Percentiles rank a stretch among this genome's conserved stretches.
phyloP scores from a whole-genome alignment of 1,140 invertebrate species.

The Euborellia annulipes region DNA sequence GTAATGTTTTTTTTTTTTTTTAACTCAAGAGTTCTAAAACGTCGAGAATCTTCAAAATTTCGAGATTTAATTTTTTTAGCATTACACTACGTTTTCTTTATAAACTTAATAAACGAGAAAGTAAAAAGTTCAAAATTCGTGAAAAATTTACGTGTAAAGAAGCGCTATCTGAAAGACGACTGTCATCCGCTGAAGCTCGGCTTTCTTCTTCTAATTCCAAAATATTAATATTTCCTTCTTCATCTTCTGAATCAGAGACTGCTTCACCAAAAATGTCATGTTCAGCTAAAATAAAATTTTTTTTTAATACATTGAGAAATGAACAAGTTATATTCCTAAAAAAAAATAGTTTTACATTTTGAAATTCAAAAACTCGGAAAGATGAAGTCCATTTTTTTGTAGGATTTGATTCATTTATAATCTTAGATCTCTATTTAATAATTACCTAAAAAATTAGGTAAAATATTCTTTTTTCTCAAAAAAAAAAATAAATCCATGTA shows the following conservation, averaged over 20 bases:
- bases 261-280: constrained; percentile 80
- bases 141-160: constrained; percentile 36
- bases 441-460: no score
- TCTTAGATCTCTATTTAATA: no score
- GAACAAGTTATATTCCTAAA: constrained; percentile 4
- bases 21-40: background rate
- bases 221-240: constrained; percentile 53
- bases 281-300: constrained; percentile 34
- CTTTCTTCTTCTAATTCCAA: constrained; percentile 62
- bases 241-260: constrained; percentile 66
- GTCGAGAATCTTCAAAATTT: background rate
- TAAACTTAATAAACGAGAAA: background rate
- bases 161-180: constrained; percentile 55
- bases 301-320: no score
- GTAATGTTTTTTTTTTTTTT: background rate
- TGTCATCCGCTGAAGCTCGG: constrained; percentile 54
- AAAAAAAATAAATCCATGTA: no score
- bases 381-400: no score
- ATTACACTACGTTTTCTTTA: constrained; percentile 2
- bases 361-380: no score
- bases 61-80: background rate
- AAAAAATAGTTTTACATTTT: constrained; percentile 9
- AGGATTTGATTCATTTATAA: no score
- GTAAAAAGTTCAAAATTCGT: constrained; percentile 4
- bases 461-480: no score